Conservation (phyloP, 2,888 invertebrate species). For the Nomada flava region DNA sequence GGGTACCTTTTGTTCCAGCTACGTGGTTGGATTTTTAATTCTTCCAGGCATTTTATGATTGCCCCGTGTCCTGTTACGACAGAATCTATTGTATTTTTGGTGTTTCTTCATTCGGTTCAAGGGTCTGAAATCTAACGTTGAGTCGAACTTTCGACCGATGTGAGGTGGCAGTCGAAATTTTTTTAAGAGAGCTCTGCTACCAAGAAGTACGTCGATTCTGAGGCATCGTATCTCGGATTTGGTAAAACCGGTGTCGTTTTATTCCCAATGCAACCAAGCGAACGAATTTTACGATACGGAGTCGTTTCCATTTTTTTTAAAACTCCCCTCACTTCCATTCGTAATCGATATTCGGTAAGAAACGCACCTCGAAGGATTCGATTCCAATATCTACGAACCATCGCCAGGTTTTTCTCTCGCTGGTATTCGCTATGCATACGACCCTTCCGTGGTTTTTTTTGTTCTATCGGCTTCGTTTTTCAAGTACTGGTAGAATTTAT, state of each 20-base stretch:
- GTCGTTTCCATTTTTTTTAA: conserved; percentile 7
- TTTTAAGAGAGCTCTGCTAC: background rate
- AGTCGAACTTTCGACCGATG: background rate
- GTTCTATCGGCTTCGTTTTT: conserved; percentile 1
- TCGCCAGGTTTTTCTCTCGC: conserved; percentile 34
- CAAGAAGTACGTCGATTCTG: background rate
- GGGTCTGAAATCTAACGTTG: background rate
- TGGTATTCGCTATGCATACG: conserved; percentile 37
- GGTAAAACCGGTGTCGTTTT: conserved; percentile 4
- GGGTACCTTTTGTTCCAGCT: no score
- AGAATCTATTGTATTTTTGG: no score
- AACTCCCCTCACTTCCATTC: background rate
- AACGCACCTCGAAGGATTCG: conserved; percentile 44
- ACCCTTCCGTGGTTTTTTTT: conserved; percentile 7
- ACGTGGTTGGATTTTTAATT: no score
- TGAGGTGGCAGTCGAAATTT: background rate
- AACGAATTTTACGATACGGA: conserved; percentile 34
- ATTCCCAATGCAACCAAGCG: conserved; percentile 14
- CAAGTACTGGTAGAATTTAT: conserved; percentile 19
- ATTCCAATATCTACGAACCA: conserved; percentile 55
- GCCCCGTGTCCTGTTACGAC: no score
- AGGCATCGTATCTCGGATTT: conserved; percentile 9
- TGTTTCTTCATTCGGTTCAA: background rate
- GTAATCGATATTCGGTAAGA: conserved; percentile 45
- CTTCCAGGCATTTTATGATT: no score